Evolutionary conservation across 2,797 vertebrate genomes (phyloP), one percentile per base, ranked within the genome.

Genomic region (Macropodus opercularis): DNA sequence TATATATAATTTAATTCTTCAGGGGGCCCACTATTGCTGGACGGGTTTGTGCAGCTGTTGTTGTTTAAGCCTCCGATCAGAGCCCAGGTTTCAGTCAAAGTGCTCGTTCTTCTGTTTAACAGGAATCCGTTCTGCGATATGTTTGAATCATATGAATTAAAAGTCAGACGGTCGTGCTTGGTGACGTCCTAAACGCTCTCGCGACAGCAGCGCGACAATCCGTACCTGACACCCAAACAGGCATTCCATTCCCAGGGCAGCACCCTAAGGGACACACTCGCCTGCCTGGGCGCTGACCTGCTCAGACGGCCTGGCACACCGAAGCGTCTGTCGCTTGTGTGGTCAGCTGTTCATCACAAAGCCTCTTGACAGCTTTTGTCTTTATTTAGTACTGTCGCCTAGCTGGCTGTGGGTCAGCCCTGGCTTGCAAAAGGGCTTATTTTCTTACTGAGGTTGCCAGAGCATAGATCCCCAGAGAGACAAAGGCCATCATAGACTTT

Each of bases 321-420:
- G 11, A 21, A 51, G 35, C 32, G 63, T 80, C 78, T 72, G 83
- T 29, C 46, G 42, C 40, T 54, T 80, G 69, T 84, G 27, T 82
- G 75, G 79, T 86, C 84, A 90, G 89, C 84, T 87, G 84, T 72
- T 81, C 71, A 38, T 83, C 81, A 80, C 81, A 87, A 86, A 88
- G 81, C 86, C 84, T 88, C 84, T 82, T 79, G 72, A 69, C 84
- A 77, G 86, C 83, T 85, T 86, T 83, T 75, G 77, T 89, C 87
- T 90, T 90, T 90, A 88, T 90, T 89, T 89, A 89, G 89, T 77
- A 53, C 57, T 55, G 68, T 85, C 81, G 85, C 82, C 84, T 85
- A 60, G 69, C 79, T 63, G 73, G 69, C 77, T 60, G 53, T 15
- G 53, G 85, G 76, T 83, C 78, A 81, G 67, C 72, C 67, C 69